phyloP scores from a whole-genome alignment of 2,113 vertebrate species.

The Salminus brasiliensis region DNA sequence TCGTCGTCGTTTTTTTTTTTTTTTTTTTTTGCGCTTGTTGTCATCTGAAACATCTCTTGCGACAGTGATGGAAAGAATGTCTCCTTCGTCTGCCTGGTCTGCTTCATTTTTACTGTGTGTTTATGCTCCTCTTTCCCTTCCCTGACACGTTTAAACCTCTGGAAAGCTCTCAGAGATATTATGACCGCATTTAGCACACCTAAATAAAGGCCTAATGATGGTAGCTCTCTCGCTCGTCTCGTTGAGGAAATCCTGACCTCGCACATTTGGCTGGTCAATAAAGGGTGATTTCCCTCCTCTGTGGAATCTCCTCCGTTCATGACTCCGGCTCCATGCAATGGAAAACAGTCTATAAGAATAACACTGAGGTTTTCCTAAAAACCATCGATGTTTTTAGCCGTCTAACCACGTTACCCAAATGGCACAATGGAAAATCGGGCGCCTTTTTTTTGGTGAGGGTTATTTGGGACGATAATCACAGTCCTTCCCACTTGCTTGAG shows the following conservation, averaged over 20 bases:
- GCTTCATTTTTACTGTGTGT: background rate
- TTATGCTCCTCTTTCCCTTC: background rate
- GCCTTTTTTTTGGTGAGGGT: slow-evolving; percentile 3
- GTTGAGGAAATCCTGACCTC: slow-evolving; percentile 1
- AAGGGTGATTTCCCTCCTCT: slow-evolving; percentile 23
- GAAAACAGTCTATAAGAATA: background rate
- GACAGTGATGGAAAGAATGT: slow-evolving; percentile 6
- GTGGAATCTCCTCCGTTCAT: background rate
- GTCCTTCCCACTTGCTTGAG: background rate
- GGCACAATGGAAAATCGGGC: slow-evolving; percentile 13
- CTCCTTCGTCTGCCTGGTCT: background rate
- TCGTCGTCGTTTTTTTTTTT: too few relatives aligned
- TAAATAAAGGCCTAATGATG: slow-evolving; percentile 8
- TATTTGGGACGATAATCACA: slow-evolving; percentile 15
- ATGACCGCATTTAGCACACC: background rate
- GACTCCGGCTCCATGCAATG: background rate
- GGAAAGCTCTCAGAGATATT: background rate
- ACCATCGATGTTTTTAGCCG: background rate
- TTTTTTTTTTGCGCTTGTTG: background rate
- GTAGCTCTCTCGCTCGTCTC: background rate
- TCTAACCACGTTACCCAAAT: background rate
- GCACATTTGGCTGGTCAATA: background rate
- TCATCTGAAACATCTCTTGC: background rate
- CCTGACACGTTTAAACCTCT: background rate
- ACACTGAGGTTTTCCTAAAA: slow-evolving; percentile 16